These are phyloP conservation scores for Polydesmus complanatus DNA, from an alignment of 2,888 invertebrate species.

Conservation along the genomic window DNA sequence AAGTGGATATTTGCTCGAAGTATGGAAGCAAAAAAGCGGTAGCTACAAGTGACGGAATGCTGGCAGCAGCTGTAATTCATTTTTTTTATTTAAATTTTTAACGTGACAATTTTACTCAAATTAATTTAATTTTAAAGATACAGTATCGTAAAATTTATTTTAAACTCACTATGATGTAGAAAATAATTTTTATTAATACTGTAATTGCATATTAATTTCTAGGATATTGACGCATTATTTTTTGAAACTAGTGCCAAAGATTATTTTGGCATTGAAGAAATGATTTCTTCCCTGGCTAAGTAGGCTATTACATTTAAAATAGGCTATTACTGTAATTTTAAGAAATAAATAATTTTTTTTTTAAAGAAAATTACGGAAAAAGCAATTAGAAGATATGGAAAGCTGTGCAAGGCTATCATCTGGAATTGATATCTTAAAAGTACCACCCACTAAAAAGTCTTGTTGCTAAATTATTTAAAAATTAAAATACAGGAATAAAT, in stretches of 20 bases:
- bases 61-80: background rate
- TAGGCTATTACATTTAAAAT: background rate
- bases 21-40: background rate
- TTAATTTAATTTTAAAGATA: too few relatives aligned
- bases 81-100: too few relatives aligned
- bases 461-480: background rate
- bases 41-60: background rate
- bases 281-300: constrained; percentile 5
- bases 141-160: background rate
- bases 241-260: constrained; percentile 11
- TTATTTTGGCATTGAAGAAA: background rate
- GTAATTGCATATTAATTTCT: background rate
- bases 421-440: background rate
- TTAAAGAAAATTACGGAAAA: background rate
- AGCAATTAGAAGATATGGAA: background rate
- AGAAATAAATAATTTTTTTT: background rate
- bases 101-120: too few relatives aligned
- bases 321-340: background rate
- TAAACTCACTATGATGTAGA: background rate
- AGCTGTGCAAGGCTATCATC: background rate
- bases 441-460: background rate
- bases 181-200: background rate
- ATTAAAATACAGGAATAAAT: too few relatives aligned
- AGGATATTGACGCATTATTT: constrained; percentile 6
- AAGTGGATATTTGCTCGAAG: background rate